A percentile compares a stretch with the other conserved stretches of the same genome.
These are phyloP conservation scores for Emydura subglobosa DNA, from an alignment of 2,113 vertebrate genomes.

Conservation along the genomic window DNA sequence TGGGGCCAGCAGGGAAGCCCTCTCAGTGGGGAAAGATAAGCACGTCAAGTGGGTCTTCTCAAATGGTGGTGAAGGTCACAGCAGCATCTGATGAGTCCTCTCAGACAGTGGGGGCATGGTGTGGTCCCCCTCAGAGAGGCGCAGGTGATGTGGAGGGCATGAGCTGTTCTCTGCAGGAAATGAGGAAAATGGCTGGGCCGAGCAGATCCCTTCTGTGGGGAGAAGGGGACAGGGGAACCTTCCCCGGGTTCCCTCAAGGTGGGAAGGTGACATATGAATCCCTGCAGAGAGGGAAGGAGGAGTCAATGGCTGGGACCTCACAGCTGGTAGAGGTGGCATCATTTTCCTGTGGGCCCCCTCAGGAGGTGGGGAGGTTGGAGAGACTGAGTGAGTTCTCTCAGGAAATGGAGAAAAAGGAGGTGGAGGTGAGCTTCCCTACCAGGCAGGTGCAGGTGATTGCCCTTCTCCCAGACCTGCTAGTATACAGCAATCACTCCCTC, in stretches of 20 bases:
- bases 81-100: background rate
- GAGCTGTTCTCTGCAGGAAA: background rate
- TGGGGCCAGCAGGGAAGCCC: background rate
- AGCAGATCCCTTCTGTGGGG: background rate
- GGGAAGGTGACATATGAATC: background rate
- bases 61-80: background rate
- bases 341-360: background rate
- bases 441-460: constrained; percentile 36
- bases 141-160: background rate
- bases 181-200: background rate
- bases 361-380: background rate
- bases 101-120: background rate
- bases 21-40: background rate
- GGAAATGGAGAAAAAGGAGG: rapidly evolving
- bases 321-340: background rate
- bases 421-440: background rate
- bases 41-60: background rate
- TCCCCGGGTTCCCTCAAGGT: background rate
- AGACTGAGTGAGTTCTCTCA: rapidly evolving
- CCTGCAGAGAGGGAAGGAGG: background rate
- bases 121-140: background rate
- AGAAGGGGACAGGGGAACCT: background rate
- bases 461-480: constrained; percentile 63
- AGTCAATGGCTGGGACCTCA: background rate
- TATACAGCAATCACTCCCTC: constrained; percentile 30